Evolutionary conservation across 2,888 invertebrate genomes (phyloP), one percentile per base, ranked within the genome.

Genomic region (Coronaproctus castanopsis): DNA sequence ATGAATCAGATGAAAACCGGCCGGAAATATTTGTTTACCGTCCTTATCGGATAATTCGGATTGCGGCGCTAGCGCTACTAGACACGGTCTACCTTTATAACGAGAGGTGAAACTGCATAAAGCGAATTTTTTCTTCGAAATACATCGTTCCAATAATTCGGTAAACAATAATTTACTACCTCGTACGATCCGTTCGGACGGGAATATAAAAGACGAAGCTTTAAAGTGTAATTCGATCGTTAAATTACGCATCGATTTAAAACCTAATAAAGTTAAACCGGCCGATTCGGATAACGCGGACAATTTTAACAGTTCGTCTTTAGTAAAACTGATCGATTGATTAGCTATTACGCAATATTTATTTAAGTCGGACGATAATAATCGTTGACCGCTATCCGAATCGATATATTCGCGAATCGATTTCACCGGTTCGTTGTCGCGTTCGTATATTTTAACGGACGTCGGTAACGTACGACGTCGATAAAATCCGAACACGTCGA

Each of bases 1-100:
- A 53, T 61, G 62, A n/a, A 62, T 56, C 5, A 61, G 48, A 59
- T 62, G 61, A 56, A 62, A 63, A 1, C 63, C 63, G 19, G 59
- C 21, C 1, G 62, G 62, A 21, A 54, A 21, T 20, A 51, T 48
- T 57, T 60, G 60, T 5, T 19, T 22, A 23, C 54, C 58, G 2
- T 53, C 2, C 19, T 53, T 52, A 18, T 57, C 53, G 8, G 54
- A 2, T 50, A 18, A n/a, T 36, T 63, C 61, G 1, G 10, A 21
- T 57, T 63, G 62, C 51, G 63, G 63, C 21, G 59, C 20, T 2
- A 63, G 48, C 1, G 57, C 57, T 10, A 49, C 49, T 51, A 62
- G 57, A 58, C 61, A 48, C 8, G 61, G 21, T 24, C 24, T 57
- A 19, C 59, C 57, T 19, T 58, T 58, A 21, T 52, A 21, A 14